Conservation (phyloP, 2,888 invertebrate species). For the Hirtodrosophila trivittata region DNA sequence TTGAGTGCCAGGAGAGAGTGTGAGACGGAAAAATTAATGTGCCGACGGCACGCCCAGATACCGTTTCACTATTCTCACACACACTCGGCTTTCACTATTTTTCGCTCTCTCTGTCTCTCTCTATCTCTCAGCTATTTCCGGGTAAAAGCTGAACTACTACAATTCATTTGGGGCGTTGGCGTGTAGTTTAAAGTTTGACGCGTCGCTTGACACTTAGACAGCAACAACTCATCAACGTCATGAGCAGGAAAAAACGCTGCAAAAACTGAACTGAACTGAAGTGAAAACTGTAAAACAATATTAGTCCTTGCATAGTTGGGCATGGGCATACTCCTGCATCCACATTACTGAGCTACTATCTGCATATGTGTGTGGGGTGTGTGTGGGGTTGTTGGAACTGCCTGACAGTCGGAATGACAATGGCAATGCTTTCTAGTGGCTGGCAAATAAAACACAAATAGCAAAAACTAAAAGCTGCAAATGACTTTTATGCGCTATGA, state of each 20-base stretch:
- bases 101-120: background rate
- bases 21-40: constrained; percentile 62
- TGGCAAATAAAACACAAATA: constrained; percentile 22
- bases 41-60: constrained; percentile 56
- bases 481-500: constrained; percentile 28
- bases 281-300: constrained; percentile 69
- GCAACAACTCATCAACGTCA: constrained; percentile 80
- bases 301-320: constrained; percentile 56
- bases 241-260: constrained; percentile 43
- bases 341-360: constrained; percentile 1
- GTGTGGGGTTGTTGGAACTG: constrained; percentile 19
- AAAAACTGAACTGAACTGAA: constrained; percentile 44
- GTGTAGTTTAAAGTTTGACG: constrained; percentile 79
- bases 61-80: constrained; percentile 16
- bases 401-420: constrained; percentile 38
- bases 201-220: constrained; percentile 79
- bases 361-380: background rate
- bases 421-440: constrained; percentile 26
- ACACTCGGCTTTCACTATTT: no score
- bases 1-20: constrained; percentile 28
- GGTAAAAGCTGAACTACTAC: constrained; percentile 44
- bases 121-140: background rate
- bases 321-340: constrained; percentile 33
- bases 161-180: constrained; percentile 73
- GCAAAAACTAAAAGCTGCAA: constrained; percentile 25